A percentile compares a stretch with the other conserved stretches of the same genome.
These are phyloP conservation scores for Chloropsis cyanopogon DNA, from an alignment of 2,113 vertebrate genomes.

Conservation along the genomic window DNA sequence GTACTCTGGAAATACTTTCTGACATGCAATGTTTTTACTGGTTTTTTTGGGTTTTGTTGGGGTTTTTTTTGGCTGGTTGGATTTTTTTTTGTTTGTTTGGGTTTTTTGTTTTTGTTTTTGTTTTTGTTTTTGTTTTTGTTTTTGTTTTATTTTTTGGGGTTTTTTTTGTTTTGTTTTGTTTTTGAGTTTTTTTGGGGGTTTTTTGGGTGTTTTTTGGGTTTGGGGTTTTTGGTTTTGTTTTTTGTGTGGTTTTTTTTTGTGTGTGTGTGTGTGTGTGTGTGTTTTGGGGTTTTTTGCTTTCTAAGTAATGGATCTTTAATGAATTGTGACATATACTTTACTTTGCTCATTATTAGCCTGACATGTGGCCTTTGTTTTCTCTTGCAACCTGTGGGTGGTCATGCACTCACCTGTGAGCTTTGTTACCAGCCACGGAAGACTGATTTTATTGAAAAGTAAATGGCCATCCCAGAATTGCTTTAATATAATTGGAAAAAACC, in stretches of 20 bases:
- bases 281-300: not conserved
- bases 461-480: not conserved
- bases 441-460: slow-evolving; percentile 27
- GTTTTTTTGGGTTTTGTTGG: not conserved
- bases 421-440: not conserved
- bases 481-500: not conserved
- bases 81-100: not conserved
- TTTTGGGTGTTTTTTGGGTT: not conserved
- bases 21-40: not conserved
- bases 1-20: not conserved
- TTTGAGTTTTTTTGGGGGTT: no score
- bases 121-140: no score
- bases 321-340: not conserved
- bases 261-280: no score
- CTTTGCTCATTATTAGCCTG: slow-evolving; percentile 18
- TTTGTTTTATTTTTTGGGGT: not conserved
- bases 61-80: not conserved
- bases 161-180: no score
- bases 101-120: not conserved
- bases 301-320: not conserved
- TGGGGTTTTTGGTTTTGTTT: no score
- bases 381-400: not conserved
- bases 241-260: no score
- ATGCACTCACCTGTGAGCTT: not conserved
- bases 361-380: slow-evolving; percentile 2